Base-by-base conservation (phyloP, 1,140 invertebrate species). In the Drosophila jambulina region DNA sequence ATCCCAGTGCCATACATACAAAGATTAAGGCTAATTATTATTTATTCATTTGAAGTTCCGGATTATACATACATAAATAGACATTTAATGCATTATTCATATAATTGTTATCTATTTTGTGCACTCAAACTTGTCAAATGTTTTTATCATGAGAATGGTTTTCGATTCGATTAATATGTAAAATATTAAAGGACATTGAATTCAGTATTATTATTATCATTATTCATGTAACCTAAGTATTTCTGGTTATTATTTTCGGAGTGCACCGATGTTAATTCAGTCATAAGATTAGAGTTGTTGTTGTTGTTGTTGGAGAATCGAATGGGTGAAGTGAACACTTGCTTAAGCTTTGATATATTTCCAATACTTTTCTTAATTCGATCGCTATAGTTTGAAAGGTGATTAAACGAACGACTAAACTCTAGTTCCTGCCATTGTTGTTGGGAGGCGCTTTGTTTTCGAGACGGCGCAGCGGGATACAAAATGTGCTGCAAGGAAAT, bases 361-460 rank as follows among this genome's bases (percentile, higher is more conserved):
- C 61, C 57, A 21, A 75, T 63, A 65, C 60, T 80, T 59, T 84
- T 84, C 65, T 84, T 70, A 46, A 54, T 54, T 17, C 60, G 54
- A 61, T 80, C 72, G 61, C 74, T 65, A 45, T 81, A 63, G 46
- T 81, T 85, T 42, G 68, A 62, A 67, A 78, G 69, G 57, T 81
- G 76, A 40, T 65, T 72, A 43, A 75, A 78, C 45, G 78, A 81
- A 46, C 78, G 78, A 43, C 60, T 51, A 49, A 64, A 81, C 25
- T 69, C 43, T 25, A 60, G 48, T 25, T 81, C 63, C 32, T 67
- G 78, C 82, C 82, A 85, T 46, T 69, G 46, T 38, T 69, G 29
- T 38, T 74, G 56, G 32, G 43, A 25, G 51, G 40, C 46, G 54
- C 43, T 64, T 42, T 67, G 69, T 49, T 78, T 75, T 15, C 60